A percentile compares a stretch with the other conserved stretches of the same genome.
Conservation (phyloP, 2,113 vertebrate genomes). For the Lophius piscatorius region DNA sequence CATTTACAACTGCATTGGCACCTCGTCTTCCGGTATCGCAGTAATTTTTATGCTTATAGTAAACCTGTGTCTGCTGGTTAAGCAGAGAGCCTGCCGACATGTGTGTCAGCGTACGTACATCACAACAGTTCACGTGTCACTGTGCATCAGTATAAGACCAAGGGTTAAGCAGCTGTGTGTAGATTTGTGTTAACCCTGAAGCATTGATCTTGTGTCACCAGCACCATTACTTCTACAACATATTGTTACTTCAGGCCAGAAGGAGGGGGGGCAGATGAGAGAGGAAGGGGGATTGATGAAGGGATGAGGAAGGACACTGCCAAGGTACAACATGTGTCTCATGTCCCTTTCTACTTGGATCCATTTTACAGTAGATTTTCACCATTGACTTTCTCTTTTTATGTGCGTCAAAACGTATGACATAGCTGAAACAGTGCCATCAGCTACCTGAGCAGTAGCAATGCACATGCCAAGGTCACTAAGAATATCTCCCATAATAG, state of each 20-base stretch:
- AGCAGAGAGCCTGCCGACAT: constrained; percentile 7
- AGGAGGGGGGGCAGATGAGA: constrained; percentile 28
- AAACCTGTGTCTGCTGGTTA: constrained; percentile 5
- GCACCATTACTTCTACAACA: constrained; percentile 72
- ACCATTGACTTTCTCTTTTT: constrained; percentile 12
- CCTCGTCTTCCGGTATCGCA: not conserved
- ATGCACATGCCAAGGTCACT: constrained; percentile 61
- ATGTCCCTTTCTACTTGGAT: constrained; percentile 36
- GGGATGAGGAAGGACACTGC: constrained; percentile 62
- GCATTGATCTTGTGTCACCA: constrained; percentile 80
- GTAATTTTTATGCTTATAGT: constrained; percentile 16
- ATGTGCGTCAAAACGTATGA: constrained; percentile 3
- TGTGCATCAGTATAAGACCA: constrained; percentile 47
- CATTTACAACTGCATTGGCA: constrained; percentile 27
- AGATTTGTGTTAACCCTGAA: constrained; percentile 75
- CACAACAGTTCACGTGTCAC: constrained; percentile 36
- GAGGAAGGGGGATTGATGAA: constrained; percentile 22
- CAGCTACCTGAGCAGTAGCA: constrained; percentile 29
- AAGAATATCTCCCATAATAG: constrained; percentile 43
- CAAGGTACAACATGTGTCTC: constrained; percentile 57
- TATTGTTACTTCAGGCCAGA: constrained; percentile 67
- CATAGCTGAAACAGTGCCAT: constrained; percentile 35
- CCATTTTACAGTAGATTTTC: constrained; percentile 31
- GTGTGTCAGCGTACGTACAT: constrained; percentile 33
- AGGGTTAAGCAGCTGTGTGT: constrained; percentile 68